Evolutionary conservation across 2,888 invertebrate genomes (phyloP), one percentile per base, ranked within the genome.

Genomic region (Lymantria monacha): DNA sequence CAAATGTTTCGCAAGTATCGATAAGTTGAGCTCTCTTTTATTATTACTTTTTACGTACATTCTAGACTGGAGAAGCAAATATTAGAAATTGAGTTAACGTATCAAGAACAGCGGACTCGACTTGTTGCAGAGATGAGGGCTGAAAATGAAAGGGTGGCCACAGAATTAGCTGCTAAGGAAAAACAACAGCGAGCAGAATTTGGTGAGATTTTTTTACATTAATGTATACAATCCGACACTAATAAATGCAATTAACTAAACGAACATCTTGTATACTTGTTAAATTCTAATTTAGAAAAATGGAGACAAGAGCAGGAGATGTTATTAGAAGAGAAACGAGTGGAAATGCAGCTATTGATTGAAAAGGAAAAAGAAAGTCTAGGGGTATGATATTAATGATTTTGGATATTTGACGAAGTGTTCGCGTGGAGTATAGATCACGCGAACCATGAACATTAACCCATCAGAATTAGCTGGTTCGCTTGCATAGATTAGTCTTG

Each of bases 81-180:
- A 12, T 51, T 90, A 11, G 89, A 89, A 45, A 50, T 91, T 9
- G 91, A 91, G 60, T 38, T 84, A 48, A 79, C 83, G 0, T 88
- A 89, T 55, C 89, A 88, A 50, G 88, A 88, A 66, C 91, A 91
- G 51, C 73, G 91, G 0, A 85, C 87, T 9, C 80, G 90, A 0
- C 72, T 91, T 69, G 80, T 96, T 50, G 86, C 94, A 0, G 95
- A 96, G 65, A 90, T 96, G 71, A 84, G 95, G 11, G 92, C 93
- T 0, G 87, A 93, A 48, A 95, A 95, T 72, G 93, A 94, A 61
- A 90, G 93, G 42, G 94, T 94, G 65, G 91, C 96, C 1, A 92
- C 94, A 46, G 95, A 95, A 54, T 80, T 93, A 7, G 93, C 93
- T 52, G 83, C 93, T 38, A 89, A 92, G 10, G 93, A 94, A 13